Evolutionary conservation across 2,888 invertebrate species (phyloP), one percentile per base, ranked within the genome.

Genomic region (Thera obeliscata): DNA sequence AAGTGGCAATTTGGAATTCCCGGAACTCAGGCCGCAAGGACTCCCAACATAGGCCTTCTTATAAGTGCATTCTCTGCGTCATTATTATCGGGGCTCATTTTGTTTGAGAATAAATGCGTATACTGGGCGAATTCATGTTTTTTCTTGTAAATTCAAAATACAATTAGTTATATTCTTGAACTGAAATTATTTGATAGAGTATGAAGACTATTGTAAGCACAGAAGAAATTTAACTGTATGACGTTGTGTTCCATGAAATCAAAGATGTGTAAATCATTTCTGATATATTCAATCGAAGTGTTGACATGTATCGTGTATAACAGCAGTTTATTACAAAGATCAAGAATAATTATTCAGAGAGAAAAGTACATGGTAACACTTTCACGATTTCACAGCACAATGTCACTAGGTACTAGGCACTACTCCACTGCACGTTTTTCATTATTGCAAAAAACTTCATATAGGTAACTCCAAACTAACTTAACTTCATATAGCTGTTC

Each of bases 321-420:
- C 49, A 61, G 64, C 61, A 64, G 61, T 61, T 64, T 61, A 36
- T 64, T 64, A 56, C 38, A 33, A 9, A 50, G 36, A 61, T 58
- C 50, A 61, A 49, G 50, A 56, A 48, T 64, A 57, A 60, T 68
- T 61, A 69, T 65, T 69, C 61, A 41, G 48, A 54, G 57, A 61
- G 55, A 61, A 55, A 58, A 58, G 57, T 55, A 60, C 35, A 12
- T 56, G 56, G 49, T 38, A 61, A 48, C 68, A 69, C 65, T 62
- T 65, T 67, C 63, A 57, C 67, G 60, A 60, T 67, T 67, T 67
- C 60, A 64, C 67, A 38, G 56, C 11, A 35, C 55, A 52, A 33
- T 57, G 46, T 57, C 46, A 46, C 9, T 22, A 22, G 22, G 22
- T 22, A 22, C 22, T 22, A 22, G 22, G 22, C 22, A 22, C 2